Conservation (phyloP, 2,113 vertebrate species). For the Holacanthus passer region DNA sequence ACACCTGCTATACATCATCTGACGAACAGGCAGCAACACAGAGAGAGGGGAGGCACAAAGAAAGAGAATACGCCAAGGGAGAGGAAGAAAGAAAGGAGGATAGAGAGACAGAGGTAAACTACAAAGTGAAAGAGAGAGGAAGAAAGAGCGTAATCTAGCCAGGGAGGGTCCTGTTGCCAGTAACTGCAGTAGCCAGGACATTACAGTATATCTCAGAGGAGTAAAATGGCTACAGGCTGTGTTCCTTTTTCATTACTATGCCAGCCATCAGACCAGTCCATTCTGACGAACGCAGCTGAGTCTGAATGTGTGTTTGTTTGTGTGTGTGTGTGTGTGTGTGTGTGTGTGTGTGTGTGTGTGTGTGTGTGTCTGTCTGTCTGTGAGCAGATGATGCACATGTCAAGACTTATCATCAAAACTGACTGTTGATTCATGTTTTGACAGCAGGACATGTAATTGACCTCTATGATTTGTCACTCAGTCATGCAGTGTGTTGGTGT, state of each 20-base stretch:
- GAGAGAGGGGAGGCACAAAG: constrained; percentile 4
- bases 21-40: constrained; percentile 67
- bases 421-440: constrained; percentile 54
- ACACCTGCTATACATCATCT: constrained; percentile 74
- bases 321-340: constrained; percentile 10
- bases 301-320: constrained; percentile 4
- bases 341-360: constrained; percentile 15
- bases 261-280: constrained; percentile 41
- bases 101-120: not conserved
- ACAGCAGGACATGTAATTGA: constrained; percentile 72
- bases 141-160: constrained; percentile 42
- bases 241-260: constrained; percentile 57
- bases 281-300: constrained; percentile 50
- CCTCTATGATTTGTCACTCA: constrained; percentile 55
- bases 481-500: constrained; percentile 28
- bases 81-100: not conserved
- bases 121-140: constrained; percentile 28
- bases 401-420: constrained; percentile 60
- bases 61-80: constrained; percentile 33
- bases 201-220: constrained; percentile 62
- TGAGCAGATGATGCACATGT: constrained; percentile 62
- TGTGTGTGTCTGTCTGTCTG: not conserved
- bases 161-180: constrained; percentile 51
- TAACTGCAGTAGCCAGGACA: constrained; percentile 47
- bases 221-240: constrained; percentile 66